Percentiles rank a stretch among this genome's conserved stretches.
Conservation (phyloP, 1,140 invertebrate species). For the Neoseiulus cucumeris region DNA sequence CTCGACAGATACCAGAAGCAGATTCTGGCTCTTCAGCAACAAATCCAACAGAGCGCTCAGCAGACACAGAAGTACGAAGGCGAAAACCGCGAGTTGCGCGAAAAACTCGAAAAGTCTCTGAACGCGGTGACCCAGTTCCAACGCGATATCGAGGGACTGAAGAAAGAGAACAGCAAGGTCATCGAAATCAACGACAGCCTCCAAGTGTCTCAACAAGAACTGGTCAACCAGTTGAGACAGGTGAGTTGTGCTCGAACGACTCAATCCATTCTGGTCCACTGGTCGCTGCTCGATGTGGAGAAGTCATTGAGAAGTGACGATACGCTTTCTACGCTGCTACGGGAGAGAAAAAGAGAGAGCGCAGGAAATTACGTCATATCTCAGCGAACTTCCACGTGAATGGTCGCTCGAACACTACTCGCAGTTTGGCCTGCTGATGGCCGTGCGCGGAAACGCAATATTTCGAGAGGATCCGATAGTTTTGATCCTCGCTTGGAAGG, state of each 20-base stretch:
- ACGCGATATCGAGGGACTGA: constrained; percentile 19
- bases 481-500: no score
- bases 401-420: no score
- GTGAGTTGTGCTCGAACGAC: not conserved
- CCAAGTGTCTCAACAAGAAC: constrained; percentile 17
- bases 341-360: no score
- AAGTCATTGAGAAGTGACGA: no score
- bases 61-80: constrained; percentile 37
- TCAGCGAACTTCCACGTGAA: no score
- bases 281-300: no score
- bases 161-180: constrained; percentile 15
- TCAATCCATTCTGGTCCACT: no score
- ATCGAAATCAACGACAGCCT: constrained; percentile 13
- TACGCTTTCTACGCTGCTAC: no score
- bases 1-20: constrained; percentile 56
- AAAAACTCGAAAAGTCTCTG: constrained; percentile 22
- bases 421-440: no score
- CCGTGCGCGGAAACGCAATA: no score
- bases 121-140: constrained; percentile 21
- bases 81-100: constrained; percentile 24
- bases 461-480: no score
- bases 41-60: constrained; percentile 49
- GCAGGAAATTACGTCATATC: no score
- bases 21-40: constrained; percentile 41
- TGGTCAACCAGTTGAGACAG: constrained; percentile 8